Evolutionary conservation across 1,140 invertebrate species (phyloP).

Genomic region (Neodiprion pinetum): DNA sequence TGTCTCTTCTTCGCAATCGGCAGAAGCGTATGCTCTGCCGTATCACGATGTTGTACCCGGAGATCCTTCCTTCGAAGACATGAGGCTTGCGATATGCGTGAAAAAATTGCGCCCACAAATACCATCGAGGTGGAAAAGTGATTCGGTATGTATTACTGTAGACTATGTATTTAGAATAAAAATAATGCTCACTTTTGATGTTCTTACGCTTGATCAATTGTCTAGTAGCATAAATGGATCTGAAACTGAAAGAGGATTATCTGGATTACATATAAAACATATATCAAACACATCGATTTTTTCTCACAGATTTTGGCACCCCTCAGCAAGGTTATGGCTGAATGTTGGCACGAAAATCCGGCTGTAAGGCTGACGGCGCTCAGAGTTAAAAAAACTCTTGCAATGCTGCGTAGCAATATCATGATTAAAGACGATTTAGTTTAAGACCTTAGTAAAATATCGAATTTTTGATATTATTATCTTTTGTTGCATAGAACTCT

Average conservation of each 20-base stretch:
- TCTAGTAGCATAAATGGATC: not conserved
- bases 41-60: constrained; percentile 86
- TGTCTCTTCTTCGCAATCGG: constrained; percentile 59
- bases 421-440: constrained; percentile 58
- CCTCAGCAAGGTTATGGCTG: constrained; percentile 82
- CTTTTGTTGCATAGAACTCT: too few species aligned
- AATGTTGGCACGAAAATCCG: constrained; percentile 94
- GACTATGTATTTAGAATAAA: not conserved
- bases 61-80: constrained; percentile 94
- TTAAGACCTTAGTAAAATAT: too few species aligned
- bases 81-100: constrained; percentile 87
- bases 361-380: constrained; percentile 88
- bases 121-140: constrained; percentile 77
- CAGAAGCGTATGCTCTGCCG: constrained; percentile 85
- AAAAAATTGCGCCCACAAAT: constrained; percentile 79
- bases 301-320: constrained; percentile 73
- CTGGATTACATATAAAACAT: not conserved
- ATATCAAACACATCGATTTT: constrained; percentile 37
- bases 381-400: constrained; percentile 91
- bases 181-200: not conserved
- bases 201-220: too few species aligned
- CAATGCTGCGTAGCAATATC: constrained; percentile 70
- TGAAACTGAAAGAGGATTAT: not conserved
- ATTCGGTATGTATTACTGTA: constrained; percentile 61
- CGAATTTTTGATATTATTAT: too few species aligned